phyloP scores from a whole-genome alignment of 2,113 vertebrate genomes.

The Gobio gobio region DNA sequence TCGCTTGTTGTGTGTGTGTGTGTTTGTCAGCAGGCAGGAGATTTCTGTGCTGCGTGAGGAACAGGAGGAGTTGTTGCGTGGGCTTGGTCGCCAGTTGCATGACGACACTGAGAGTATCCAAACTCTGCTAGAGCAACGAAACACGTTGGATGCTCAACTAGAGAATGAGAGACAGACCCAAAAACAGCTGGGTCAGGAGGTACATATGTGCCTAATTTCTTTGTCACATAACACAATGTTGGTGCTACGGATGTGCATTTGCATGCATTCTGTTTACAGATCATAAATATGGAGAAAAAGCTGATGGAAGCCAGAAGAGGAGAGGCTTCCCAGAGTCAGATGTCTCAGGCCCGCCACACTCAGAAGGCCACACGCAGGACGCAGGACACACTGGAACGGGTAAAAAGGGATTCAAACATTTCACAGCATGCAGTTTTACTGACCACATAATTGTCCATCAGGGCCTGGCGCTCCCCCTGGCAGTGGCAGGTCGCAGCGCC shows the following conservation, averaged over 20 bases:
- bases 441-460: too few relatives aligned
- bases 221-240: background rate
- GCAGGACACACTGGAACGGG: constrained; percentile 80
- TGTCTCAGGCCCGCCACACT: constrained; percentile 48
- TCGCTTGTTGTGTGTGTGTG: constrained; percentile 10
- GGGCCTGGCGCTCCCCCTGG: too few relatives aligned
- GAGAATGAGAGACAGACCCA: constrained; percentile 68
- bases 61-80: constrained; percentile 70
- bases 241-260: background rate
- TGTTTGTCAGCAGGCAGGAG: constrained; percentile 72
- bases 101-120: constrained; percentile 71
- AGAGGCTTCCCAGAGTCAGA: constrained; percentile 56
- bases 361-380: constrained; percentile 73
- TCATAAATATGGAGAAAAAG: constrained; percentile 71
- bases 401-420: constrained; percentile 62
- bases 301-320: constrained; percentile 58
- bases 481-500: too few relatives aligned
- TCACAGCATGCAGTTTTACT: background rate
- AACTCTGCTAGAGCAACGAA: constrained; percentile 70
- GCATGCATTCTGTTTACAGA: constrained; percentile 67
- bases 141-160: constrained; percentile 70
- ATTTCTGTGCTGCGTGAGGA: constrained; percentile 74
- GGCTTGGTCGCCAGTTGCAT: constrained; percentile 66
- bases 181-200: constrained; percentile 76
- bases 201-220: constrained; percentile 45